These are phyloP conservation scores for Scrobipalpa costella DNA, from an alignment of 2,888 invertebrate species.

Conservation along the genomic window DNA sequence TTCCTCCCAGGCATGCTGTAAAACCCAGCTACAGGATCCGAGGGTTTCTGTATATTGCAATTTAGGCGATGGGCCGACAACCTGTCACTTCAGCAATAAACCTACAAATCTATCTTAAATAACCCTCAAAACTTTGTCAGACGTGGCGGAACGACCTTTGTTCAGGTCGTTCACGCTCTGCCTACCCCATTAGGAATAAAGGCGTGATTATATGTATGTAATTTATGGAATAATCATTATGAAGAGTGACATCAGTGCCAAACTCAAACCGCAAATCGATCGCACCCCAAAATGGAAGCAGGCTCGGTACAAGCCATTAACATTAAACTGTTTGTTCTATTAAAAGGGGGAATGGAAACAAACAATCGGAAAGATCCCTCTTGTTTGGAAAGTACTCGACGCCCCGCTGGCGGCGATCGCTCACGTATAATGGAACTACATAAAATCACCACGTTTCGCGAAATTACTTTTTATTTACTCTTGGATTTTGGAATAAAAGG, in stretches of 20 bases:
- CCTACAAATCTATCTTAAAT: too few species aligned
- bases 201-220: too few species aligned
- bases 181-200: too few species aligned
- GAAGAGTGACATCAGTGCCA: neutral
- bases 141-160: too few species aligned
- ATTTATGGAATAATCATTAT: too few species aligned
- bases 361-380: slow-evolving; percentile 50
- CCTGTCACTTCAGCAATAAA: too few species aligned
- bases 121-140: too few species aligned
- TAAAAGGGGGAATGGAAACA: slow-evolving; percentile 70
- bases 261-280: slow-evolving; percentile 44
- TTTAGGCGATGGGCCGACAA: too few species aligned
- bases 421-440: slow-evolving; percentile 14
- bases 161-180: too few species aligned
- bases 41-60: too few species aligned
- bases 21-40: too few species aligned
- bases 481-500: neutral
- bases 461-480: slow-evolving; percentile 5
- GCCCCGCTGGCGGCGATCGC: slow-evolving; percentile 15
- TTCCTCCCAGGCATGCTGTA: too few species aligned
- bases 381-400: slow-evolving; percentile 59
- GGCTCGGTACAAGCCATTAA: slow-evolving; percentile 50
- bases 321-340: slow-evolving; percentile 72
- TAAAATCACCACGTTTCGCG: slow-evolving; percentile 16
- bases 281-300: slow-evolving; percentile 39